Evolutionary conservation across 2,888 invertebrate genomes (phyloP), one percentile per base, ranked within the genome.

Genomic region (Meganola albula): DNA sequence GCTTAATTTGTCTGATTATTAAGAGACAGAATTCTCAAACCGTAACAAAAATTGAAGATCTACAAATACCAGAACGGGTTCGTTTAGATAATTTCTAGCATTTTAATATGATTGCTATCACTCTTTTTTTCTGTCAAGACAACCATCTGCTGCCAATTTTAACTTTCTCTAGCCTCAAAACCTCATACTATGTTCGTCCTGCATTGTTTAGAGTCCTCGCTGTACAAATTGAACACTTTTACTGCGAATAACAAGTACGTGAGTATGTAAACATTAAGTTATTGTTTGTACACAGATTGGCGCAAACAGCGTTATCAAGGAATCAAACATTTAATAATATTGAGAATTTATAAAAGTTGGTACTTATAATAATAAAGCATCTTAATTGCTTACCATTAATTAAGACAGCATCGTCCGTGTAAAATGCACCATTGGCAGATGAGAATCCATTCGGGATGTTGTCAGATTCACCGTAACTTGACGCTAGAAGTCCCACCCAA

Each of bases 121-220:
- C n/a, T n/a, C n/a, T n/a, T n/a, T n/a, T n/a, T n/a, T n/a, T n/a
- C n/a, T n/a, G n/a, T n/a, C n/a, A n/a, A 67, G 69, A 70, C 66
- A 66, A 72, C 63, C 20, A n/a, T 74, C 53, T 56, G 58, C 70
- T 69, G 72, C 69, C 64, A 74, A 76, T 74, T 72, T 75, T 72
- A 68, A 80, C 84, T 85, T 85, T 85, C 83, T 85, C 82, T 83
- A 83, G 78, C 83, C 85, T 78, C 79, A 66, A 73, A 82, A 85
- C 84, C 83, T 74, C 79, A 71, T 74, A 87, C 63, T 48, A 57
- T 57, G 58, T 60, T 64, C 63, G 72, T 53, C 60, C 56, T 49
- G 65, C 75, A 78, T 82, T 83, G 79, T 82, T 76, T 76, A 66
- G 57, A 66, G 59, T 59, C 58, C 60, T 58, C 61, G 49, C 63